Evolutionary conservation across 2,888 invertebrate genomes (phyloP).

Genomic region (Clistopyga incitator): DNA sequence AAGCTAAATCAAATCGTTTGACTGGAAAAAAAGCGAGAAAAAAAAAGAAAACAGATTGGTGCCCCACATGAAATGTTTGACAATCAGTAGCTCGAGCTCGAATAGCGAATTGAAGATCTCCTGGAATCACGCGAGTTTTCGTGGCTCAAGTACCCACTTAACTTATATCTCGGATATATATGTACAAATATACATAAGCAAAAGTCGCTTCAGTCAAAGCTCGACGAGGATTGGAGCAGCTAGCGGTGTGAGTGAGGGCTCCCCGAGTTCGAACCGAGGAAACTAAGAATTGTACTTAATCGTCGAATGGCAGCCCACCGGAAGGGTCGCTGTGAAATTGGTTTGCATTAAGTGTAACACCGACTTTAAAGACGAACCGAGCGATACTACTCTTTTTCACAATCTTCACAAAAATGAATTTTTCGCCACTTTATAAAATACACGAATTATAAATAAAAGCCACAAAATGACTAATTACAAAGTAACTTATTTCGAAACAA

Average conservation of each 20-base stretch:
- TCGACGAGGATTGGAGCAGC: neutral
- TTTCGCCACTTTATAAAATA: neutral
- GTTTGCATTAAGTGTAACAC: neutral
- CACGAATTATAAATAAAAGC: neutral
- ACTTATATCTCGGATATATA: neutral
- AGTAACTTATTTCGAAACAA: constrained; percentile 83
- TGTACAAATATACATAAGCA: neutral
- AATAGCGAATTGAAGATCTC: neutral
- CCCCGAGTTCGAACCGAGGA: neutral
- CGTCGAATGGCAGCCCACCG: neutral
- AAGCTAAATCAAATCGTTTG: too few species aligned
- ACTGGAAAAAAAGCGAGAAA: too few species aligned
- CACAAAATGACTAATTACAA: constrained; percentile 59
- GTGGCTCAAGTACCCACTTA: neutral
- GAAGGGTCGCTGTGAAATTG: neutral
- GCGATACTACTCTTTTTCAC: too few species aligned
- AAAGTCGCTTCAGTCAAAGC: neutral
- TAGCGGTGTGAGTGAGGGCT: neutral
- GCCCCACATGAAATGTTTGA: neutral
- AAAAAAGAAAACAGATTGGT: neutral
- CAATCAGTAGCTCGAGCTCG: neutral
- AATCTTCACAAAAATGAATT: neutral
- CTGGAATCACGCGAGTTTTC: neutral
- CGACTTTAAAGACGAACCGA: too few species aligned
- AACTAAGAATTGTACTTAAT: neutral